Percentiles rank a stretch among this genome's conserved stretches.
Evolutionary conservation across 92 coral and sea anemone genomes (phyloP).

Genomic region (Zoanthus solanderi): DNA sequence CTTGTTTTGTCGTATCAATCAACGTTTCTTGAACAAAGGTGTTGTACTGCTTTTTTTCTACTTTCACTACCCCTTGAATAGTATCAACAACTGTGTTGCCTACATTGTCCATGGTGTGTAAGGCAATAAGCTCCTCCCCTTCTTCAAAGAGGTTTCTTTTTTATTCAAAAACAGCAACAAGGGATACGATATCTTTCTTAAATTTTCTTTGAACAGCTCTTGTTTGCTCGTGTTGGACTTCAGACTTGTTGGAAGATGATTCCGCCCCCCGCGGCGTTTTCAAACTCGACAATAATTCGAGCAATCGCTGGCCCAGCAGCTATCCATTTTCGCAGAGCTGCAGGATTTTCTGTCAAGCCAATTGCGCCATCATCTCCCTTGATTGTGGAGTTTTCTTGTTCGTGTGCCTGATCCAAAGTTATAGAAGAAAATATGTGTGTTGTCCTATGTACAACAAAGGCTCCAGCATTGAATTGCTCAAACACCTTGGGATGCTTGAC

Average conservation of each 20-base stretch:
- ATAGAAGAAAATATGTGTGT: neutral
- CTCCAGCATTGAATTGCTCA: neutral
- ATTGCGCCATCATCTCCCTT: conserved; percentile 52
- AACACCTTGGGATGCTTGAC: neutral
- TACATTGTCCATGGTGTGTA: conserved; percentile 46
- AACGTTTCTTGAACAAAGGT: conserved; percentile 39
- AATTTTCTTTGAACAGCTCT: conserved; percentile 4
- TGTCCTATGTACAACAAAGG: conserved; percentile 10
- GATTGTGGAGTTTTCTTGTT: neutral
- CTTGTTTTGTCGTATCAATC: conserved; percentile 24
- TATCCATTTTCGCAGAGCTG: conserved; percentile 9
- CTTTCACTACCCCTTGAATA: neutral
- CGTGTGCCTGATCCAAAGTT: neutral
- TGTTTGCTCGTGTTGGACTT: conserved; percentile 42
- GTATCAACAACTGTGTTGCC: conserved; percentile 23
- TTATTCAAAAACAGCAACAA: conserved; percentile 36
- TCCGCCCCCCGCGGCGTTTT: neutral
- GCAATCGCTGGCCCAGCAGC: conserved; percentile 31
- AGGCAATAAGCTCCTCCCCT: conserved; percentile 50
- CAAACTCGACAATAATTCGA: conserved; percentile 26
- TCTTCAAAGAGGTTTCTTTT: conserved; percentile 52
- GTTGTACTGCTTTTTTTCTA: neutral
- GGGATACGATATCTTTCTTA: conserved; percentile 36
- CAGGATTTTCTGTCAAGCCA: conserved; percentile 58
- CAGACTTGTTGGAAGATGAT: neutral